phyloP scores from a whole-genome alignment of 2,888 invertebrate species.

The Pollenia amentaria region DNA sequence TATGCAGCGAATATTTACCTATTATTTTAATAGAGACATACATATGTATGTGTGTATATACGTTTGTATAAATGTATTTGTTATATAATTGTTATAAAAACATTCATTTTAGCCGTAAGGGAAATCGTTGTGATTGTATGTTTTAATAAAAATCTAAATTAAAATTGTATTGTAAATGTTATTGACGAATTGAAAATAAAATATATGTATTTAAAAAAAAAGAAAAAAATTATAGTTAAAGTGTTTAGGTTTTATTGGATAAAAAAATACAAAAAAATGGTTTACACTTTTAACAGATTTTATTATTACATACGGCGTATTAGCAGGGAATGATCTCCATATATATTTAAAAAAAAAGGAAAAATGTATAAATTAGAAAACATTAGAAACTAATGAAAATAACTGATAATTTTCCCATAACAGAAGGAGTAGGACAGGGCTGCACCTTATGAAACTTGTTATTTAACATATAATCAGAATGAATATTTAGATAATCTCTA shows the following conservation, averaged over 20 bases:
- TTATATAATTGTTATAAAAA: slow-evolving; percentile 58
- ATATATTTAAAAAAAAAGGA: not conserved
- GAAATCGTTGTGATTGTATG: slow-evolving; percentile 60
- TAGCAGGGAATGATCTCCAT: not conserved
- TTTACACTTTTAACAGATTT: slow-evolving; percentile 48
- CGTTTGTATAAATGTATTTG: slow-evolving; percentile 16
- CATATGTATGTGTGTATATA: not conserved
- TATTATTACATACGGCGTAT: slow-evolving; percentile 19
- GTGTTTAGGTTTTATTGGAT: slow-evolving; percentile 45
- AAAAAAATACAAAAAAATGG: not conserved
- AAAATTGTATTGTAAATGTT: slow-evolving; percentile 63
- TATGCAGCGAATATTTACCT: not conserved
- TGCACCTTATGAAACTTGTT: too few relatives aligned
- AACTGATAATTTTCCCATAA: too few relatives aligned
- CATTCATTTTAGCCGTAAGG: slow-evolving; percentile 50
- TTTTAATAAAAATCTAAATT: slow-evolving; percentile 65
- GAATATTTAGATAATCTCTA: too few relatives aligned
- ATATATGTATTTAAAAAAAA: not conserved
- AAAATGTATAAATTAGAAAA: not conserved
- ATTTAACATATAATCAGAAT: too few relatives aligned
- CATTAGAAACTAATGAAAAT: not conserved
- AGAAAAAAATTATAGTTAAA: not conserved
- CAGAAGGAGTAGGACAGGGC: too few relatives aligned
- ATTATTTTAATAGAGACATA: not conserved
- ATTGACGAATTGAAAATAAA: slow-evolving; percentile 57